Conservation (phyloP, 30 jellyfish, hydroid and myxozoan species). For the Cassiopea xamachana region DNA sequence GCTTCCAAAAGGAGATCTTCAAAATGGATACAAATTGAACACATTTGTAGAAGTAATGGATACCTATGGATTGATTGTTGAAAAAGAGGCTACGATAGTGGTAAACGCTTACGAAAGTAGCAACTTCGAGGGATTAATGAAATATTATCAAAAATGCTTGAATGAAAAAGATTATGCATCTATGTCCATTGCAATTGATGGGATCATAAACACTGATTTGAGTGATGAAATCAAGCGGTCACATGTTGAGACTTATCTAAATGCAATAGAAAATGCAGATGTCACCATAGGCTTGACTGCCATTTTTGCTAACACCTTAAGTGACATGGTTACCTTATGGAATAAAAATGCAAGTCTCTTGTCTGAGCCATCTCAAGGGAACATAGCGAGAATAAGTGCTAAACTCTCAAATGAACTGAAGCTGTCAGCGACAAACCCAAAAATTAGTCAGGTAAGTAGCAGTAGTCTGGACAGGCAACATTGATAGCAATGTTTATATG, state of each 20-base stretch:
- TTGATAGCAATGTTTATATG: no score
- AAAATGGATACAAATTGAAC: constrained; percentile 20
- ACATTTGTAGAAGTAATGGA: constrained; percentile 35
- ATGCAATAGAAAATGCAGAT: constrained; percentile 1
- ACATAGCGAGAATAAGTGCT: neutral
- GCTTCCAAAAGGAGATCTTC: constrained; percentile 35
- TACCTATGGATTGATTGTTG: constrained; percentile 27
- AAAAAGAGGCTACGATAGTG: constrained; percentile 6
- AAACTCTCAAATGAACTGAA: neutral
- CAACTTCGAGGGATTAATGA: neutral
- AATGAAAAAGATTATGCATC: neutral
- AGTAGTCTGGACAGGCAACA: no score
- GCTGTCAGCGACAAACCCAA: neutral
- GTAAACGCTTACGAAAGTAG: constrained; percentile 7
- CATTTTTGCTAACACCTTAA: constrained; percentile 4
- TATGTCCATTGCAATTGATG: constrained; percentile 32
- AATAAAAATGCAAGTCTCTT: constrained; percentile 7
- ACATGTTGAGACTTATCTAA: constrained; percentile 19
- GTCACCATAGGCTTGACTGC: constrained; percentile 17
- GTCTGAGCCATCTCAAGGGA: constrained; percentile 3
- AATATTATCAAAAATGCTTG: neutral
- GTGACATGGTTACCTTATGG: constrained; percentile 7
- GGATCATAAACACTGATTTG: constrained; percentile 25
- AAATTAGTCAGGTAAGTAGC: neutral
- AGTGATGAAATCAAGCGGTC: constrained; percentile 14